Evolutionary conservation across 2,888 invertebrate species (phyloP).

Genomic region (Drosophila dives): DNA sequence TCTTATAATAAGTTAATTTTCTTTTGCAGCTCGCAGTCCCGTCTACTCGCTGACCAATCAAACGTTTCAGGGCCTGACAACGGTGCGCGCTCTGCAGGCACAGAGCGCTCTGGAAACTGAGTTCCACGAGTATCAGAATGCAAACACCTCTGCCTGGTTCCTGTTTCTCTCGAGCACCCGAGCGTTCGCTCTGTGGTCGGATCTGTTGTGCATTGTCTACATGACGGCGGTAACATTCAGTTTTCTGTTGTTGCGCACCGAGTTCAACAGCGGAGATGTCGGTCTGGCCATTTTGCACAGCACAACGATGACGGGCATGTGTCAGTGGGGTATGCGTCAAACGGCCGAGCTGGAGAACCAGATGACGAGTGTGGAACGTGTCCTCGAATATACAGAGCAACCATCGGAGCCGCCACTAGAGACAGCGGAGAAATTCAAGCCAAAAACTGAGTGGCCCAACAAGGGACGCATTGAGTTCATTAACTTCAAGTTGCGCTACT

Average conservation of each 20-base stretch:
- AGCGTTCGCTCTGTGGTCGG: slow-evolving; percentile 97
- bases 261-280: slow-evolving; percentile 87
- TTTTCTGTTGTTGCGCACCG: slow-evolving; percentile 88
- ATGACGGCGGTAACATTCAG: slow-evolving; percentile 94
- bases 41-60: slow-evolving; percentile 91
- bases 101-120: slow-evolving; percentile 87
- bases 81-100: slow-evolving; percentile 90
- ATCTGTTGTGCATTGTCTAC: slow-evolving; percentile 94
- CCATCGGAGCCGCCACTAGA: slow-evolving; percentile 87
- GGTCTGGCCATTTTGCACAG: slow-evolving; percentile 91
- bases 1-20: background rate
- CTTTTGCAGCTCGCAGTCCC: slow-evolving; percentile 89
- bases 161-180: slow-evolving; percentile 94
- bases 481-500: slow-evolving; percentile 89
- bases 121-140: slow-evolving; percentile 88
- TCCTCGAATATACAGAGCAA: slow-evolving; percentile 91
- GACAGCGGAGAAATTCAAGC: slow-evolving; percentile 82
- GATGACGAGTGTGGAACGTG: slow-evolving; percentile 93
- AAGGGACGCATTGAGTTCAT: slow-evolving; percentile 89
- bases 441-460: slow-evolving; percentile 88
- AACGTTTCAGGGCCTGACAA: slow-evolving; percentile 90
- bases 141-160: slow-evolving; percentile 91
- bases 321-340: slow-evolving; percentile 94
- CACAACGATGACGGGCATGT: slow-evolving; percentile 90
- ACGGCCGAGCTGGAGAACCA: slow-evolving; percentile 93